A percentile compares a stretch with the other conserved stretches of the same genome.
Evolutionary conservation across 2,113 vertebrate species (phyloP).

Genomic region (Nothocercus julius): DNA sequence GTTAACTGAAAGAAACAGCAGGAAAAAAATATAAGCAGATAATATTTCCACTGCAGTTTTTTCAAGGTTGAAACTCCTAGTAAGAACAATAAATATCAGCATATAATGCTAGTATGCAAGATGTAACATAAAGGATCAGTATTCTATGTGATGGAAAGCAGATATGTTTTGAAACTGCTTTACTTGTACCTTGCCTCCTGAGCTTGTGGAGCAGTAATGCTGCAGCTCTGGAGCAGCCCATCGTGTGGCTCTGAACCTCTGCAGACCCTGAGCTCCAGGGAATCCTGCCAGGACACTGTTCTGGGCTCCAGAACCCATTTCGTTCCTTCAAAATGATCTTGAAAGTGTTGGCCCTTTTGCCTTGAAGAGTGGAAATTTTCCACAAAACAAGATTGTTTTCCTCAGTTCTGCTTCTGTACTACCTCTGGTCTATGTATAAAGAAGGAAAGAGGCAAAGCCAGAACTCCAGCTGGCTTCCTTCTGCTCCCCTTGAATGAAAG

Average conservation of each 20-base stretch:
- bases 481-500: neutral
- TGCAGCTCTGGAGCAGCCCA: neutral
- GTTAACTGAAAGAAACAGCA: neutral
- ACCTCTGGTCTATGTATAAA: neutral
- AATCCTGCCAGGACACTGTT: rapidly evolving
- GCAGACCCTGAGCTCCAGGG: neutral
- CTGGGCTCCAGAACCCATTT: neutral
- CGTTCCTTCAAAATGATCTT: neutral
- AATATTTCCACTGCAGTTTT: neutral
- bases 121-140: neutral
- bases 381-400: neutral
- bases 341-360: neutral
- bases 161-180: neutral
- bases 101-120: neutral
- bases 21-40: neutral
- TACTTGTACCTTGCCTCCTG: neutral
- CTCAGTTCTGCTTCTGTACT: neutral
- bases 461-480: neutral
- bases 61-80: neutral
- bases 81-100: neutral
- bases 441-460: neutral
- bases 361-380: neutral
- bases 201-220: neutral
- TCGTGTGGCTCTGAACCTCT: neutral
- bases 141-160: neutral